Conservation (phyloP, 2,113 vertebrate species). For the Paraplagusia blochii region DNA sequence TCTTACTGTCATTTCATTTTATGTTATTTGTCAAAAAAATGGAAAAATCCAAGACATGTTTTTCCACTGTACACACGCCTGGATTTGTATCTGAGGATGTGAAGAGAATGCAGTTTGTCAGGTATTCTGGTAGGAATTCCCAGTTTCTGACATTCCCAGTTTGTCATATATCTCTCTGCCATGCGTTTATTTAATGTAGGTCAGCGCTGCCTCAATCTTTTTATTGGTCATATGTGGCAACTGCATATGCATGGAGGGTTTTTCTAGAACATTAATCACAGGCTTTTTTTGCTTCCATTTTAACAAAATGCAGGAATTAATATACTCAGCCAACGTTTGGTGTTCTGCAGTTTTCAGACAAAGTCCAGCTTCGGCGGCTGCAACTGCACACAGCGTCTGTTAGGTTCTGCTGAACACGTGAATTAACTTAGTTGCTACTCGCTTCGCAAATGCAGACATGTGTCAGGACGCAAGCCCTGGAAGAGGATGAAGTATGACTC, state of each 20-base stretch:
- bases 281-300: conserved; percentile 1
- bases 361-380: conserved; percentile 1
- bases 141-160: conserved; percentile 44
- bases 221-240: background rate
- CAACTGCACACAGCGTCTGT: conserved; percentile 5
- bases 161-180: conserved; percentile 37
- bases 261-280: background rate
- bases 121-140: conserved; percentile 57
- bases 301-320: background rate
- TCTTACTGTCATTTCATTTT: conserved; percentile 7
- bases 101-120: conserved; percentile 67
- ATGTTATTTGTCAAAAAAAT: conserved; percentile 56
- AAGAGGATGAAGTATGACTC: conserved; percentile 35
- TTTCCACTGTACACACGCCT: conserved; percentile 53
- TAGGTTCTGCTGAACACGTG: conserved; percentile 2
- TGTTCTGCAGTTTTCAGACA: conserved; percentile 7
- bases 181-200: conserved; percentile 46
- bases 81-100: conserved; percentile 55
- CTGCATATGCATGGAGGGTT: background rate
- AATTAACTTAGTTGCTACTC: conserved; percentile 4
- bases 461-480: conserved; percentile 35
- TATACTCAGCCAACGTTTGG: background rate
- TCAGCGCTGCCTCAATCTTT: background rate
- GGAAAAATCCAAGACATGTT: conserved; percentile 77
- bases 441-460: conserved; percentile 24